Base-by-base conservation (phyloP, 30 jellyfish, hydroid and myxozoan species). In the Cassiopea xamachana region DNA sequence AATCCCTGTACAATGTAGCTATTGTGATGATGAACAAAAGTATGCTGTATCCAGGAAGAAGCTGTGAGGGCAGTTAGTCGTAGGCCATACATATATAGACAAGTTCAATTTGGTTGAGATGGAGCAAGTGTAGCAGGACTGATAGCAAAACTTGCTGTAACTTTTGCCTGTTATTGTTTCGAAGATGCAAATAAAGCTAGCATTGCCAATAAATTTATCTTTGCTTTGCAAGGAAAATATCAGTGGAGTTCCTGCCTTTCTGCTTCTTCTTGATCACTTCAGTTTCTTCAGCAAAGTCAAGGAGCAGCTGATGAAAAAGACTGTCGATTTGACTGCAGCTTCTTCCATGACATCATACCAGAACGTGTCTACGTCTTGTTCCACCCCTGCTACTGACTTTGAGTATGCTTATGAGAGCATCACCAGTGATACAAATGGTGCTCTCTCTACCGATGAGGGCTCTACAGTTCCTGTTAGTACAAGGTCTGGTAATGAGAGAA, bases 191-290 rank as follows among this genome's bases (percentile, higher is more conserved):
- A 55, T 55, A 3, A 0, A 10, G 0, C 7, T 55, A 6, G 12
- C 12, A 55, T 3, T 55, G 64, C 12, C 2, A 4, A 64, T 17
- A 7, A 64, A 4, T 14, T 4, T 17, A 64, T 14, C 6, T 4
- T 64, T 64, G 74, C 27, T 5, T 64, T 64, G 43, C 9, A 78
- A 94, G 98, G 82, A 89, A 12, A 91, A 89, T 80, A 82, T 90
- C 82, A 85, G 82, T 81, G 98, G 98, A 47, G 75, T 88, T 47
- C 94, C 89, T 1, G 98, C 98, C n/a, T 94, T 94, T 79, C 77
- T 94, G 48, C 92, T 94, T 60, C 94, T 94, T 19, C 80, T 94
- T 85, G 98, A 94, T 68, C 98, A 94, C 73, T 94, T 94, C 70
- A 77, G 90, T 13, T 90, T 94, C 88, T 94, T 90, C 97, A 79